Percentiles rank a stretch among this genome's conserved stretches.
These are phyloP conservation scores for Podargus strigoides DNA, from an alignment of 2,797 vertebrate genomes.

Conservation along the genomic window DNA sequence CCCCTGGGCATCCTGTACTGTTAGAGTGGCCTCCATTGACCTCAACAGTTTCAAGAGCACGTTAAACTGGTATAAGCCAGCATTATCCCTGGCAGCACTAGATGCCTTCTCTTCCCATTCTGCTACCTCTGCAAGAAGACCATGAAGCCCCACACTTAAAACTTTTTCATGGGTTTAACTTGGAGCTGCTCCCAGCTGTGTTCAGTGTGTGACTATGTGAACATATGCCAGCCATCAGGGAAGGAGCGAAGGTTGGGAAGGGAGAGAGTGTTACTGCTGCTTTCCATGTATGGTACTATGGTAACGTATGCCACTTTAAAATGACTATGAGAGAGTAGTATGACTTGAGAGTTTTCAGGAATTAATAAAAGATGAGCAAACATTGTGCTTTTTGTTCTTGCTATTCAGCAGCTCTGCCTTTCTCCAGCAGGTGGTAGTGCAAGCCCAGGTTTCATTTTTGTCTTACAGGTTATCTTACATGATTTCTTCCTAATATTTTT, in stretches of 20 bases:
- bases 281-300: accelerated
- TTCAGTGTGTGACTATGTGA: not conserved
- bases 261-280: not conserved
- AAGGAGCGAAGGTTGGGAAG: not conserved
- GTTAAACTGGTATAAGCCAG: not conserved
- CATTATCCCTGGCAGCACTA: not conserved
- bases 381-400: not conserved
- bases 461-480: not conserved
- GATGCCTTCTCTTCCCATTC: not conserved
- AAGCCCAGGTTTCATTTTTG: not conserved
- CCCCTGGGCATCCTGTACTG: too few species aligned
- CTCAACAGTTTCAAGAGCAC: not conserved
- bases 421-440: conserved; percentile 40
- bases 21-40: not conserved
- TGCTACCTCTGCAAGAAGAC: not conserved
- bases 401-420: not conserved
- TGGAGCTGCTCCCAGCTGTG: not conserved
- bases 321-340: too few species aligned
- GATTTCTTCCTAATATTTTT: not conserved
- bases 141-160: not conserved
- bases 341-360: not conserved
- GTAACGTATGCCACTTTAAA: not conserved
- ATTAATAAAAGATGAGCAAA: not conserved
- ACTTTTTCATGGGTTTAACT: not conserved
- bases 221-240: accelerated